A percentile compares a stretch with the other conserved stretches of the same genome.
These are phyloP conservation scores for Pomatostomus ruficeps DNA, from an alignment of 2,113 vertebrate species.

Conservation along the genomic window DNA sequence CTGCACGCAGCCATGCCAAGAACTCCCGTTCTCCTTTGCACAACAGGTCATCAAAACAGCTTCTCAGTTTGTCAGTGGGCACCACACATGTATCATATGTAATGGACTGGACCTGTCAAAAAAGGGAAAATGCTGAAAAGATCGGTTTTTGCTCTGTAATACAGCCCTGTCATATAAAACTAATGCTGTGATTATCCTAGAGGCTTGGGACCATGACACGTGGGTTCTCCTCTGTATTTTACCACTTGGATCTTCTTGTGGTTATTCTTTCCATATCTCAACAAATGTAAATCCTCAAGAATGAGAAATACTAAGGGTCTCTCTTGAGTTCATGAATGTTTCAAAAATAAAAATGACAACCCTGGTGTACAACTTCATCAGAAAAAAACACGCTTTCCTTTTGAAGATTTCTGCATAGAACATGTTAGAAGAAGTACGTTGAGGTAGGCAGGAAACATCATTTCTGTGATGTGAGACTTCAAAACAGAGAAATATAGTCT, in stretches of 20 bases:
- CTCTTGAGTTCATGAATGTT: neutral
- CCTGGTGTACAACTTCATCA: neutral
- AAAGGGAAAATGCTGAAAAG: neutral
- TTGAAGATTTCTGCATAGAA: conserved; percentile 5
- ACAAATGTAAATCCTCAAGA: neutral
- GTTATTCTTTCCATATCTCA: neutral
- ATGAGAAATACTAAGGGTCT: neutral
- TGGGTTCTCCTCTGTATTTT: neutral
- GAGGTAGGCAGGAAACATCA: neutral
- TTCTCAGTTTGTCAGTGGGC: neutral
- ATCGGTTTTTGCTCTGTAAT: neutral
- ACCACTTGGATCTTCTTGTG: neutral
- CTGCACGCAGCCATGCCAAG: neutral
- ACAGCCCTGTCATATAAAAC: neutral
- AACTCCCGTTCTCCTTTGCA: neutral
- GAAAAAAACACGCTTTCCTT: neutral
- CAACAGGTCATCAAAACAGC: conserved; percentile 8
- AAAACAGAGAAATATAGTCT: neutral
- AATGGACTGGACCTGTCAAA: neutral
- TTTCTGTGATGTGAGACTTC: conserved; percentile 11
- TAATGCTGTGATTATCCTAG: neutral
- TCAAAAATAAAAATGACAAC: neutral
- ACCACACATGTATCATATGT: neutral
- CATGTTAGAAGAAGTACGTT: neutral
- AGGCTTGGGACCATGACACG: neutral